Percentiles rank a stretch among this genome's conserved stretches.
phyloP scores from a whole-genome alignment of 1,140 invertebrate species.

The Tetragonula clypearis region DNA sequence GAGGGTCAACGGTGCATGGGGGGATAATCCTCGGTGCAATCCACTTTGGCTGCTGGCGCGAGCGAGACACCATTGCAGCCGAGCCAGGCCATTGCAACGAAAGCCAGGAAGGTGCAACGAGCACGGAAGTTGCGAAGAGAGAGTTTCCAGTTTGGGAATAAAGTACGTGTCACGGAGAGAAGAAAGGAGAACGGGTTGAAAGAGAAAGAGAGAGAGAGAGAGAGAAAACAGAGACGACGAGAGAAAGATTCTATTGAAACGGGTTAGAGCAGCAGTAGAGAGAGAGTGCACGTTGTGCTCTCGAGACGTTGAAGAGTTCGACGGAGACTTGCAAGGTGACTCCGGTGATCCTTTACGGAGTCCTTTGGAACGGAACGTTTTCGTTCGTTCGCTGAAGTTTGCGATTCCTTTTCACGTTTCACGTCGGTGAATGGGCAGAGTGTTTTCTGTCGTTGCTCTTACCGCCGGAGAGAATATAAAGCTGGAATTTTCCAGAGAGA shows the following conservation, averaged over 20 bases:
- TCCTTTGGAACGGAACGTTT: not conserved
- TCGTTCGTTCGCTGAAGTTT: not conserved
- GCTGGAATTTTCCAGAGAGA: not conserved
- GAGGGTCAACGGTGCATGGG: constrained; percentile 53
- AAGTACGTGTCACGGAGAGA: not conserved
- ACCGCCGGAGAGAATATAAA: constrained; percentile 43
- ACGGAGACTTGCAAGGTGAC: constrained; percentile 69
- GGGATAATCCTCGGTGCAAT: constrained; percentile 59
- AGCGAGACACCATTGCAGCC: not conserved
- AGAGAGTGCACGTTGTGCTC: constrained; percentile 41
- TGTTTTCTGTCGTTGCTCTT: not conserved
- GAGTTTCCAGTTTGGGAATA: constrained; percentile 2
- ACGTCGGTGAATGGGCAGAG: not conserved
- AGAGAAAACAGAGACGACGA: constrained; percentile 8
- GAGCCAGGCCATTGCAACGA: not conserved
- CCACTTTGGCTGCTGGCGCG: constrained; percentile 46
- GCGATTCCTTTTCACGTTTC: not conserved
- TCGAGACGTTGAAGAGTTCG: constrained; percentile 34
- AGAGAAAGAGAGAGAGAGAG: not conserved
- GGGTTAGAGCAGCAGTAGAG: not conserved
- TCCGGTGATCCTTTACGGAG: constrained; percentile 59
- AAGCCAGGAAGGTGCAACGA: constrained; percentile 11
- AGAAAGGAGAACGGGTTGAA: not conserved
- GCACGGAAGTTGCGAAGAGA: not conserved
- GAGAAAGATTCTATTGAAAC: constrained; percentile 9